Evolutionary conservation across 2,797 vertebrate species (phyloP), one percentile per base, ranked within the genome.

Genomic region (Zalophus californianus): DNA sequence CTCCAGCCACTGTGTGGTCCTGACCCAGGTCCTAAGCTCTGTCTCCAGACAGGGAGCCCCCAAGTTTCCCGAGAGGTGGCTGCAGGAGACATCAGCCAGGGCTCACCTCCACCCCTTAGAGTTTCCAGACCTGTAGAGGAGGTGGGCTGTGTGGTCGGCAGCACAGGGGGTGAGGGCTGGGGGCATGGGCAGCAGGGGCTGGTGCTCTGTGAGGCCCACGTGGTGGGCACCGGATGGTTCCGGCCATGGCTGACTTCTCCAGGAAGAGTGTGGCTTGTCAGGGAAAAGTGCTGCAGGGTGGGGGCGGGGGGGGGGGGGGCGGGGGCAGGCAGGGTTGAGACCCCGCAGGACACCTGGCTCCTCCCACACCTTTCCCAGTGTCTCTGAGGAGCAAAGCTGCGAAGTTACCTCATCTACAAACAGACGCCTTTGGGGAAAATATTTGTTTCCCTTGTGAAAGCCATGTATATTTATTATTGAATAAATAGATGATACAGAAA

Each of bases 181-280:
- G 44, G 0, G 2, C 44, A 0, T 5, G 21, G 64, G 21, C 25
- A 0, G 11, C n/a, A 3, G 35, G 50, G 20, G 25, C 12, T 20
- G 16, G 1, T 1, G 44, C 44, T 44, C 44, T 44, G 44, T 8
- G 35, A 9, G 60, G 78, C 44, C 54, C 27, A 0, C 3, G 14
- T 10, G 9, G 25, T 12, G 41, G 35, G 38, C 1, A 5, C 72
- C 80, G 75, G 73, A 35, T 35, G 73, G 80, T n/a, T 20, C 18
- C 0, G 0, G 48, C 54, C n/a, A 7, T 0, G 5, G 70, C 5
- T 0, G 54, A 62, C 29, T 20, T 18, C 58, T 48, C 38, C 23
- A 35, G 18, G 41, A 50, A 60, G 38, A 54, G 32, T 44, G 44
- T 44, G 32, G 62, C 77, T 75, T 7, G 20, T 90, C 50, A 2